Percentiles rank a stretch among this genome's conserved stretches.
Evolutionary conservation across 2,888 invertebrate species (phyloP).

Genomic region (Brachypterus glaber): DNA sequence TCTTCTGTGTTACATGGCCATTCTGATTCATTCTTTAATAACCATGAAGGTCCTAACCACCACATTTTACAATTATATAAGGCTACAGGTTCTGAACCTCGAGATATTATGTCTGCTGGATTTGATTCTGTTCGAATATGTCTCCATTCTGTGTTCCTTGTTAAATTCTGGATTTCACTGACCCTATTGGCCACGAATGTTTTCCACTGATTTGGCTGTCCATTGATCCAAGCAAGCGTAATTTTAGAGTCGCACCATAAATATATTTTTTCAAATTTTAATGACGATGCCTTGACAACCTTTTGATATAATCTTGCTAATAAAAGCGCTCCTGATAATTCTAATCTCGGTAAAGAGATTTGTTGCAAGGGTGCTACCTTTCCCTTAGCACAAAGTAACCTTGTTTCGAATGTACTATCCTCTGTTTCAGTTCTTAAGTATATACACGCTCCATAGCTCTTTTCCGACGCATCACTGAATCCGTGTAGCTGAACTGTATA

Average conservation of each 20-base stretch:
- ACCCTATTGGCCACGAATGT: constrained; percentile 20
- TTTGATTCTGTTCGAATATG: constrained; percentile 15
- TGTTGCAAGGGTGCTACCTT: too few species aligned
- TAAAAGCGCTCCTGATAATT: constrained; percentile 15
- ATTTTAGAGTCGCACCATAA: constrained; percentile 19
- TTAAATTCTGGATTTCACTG: constrained; percentile 14
- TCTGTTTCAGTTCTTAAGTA: too few species aligned
- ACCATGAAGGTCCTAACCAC: constrained; percentile 8
- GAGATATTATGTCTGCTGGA: constrained; percentile 18
- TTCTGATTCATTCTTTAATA: constrained; percentile 1
- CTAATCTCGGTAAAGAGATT: constrained; percentile 16
- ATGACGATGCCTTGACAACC: constrained; percentile 3
- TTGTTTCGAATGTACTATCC: constrained; percentile 9
- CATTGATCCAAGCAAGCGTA: constrained; percentile 16
- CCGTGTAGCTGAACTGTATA: constrained; percentile 13
- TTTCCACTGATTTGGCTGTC: constrained; percentile 14
- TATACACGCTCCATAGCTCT: too few species aligned
- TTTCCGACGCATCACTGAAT: too few species aligned
- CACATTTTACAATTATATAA: constrained; percentile 3
- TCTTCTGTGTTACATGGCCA: constrained; percentile 8
- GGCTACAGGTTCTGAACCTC: constrained; percentile 9
- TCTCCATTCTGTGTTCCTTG: constrained; percentile 12
- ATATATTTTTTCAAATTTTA: constrained; percentile 2
- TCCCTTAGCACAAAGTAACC: too few species aligned
- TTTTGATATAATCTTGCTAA: constrained; percentile 11